Conservation (phyloP, 1,140 invertebrate genomes). For the Cotesia chilonis region DNA sequence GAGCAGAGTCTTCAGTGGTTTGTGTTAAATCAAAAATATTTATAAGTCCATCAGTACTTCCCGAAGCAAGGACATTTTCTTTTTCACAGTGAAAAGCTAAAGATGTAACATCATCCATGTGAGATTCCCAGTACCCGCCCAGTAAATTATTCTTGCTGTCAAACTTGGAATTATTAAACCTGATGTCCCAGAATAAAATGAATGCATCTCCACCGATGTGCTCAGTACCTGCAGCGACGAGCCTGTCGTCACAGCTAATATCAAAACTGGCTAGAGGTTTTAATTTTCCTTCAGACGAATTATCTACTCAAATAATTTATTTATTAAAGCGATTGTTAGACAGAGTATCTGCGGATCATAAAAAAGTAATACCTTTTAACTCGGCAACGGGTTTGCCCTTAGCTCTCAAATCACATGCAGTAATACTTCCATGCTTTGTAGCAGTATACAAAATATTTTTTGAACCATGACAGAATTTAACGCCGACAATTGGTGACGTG, state of each 20-base stretch:
- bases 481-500: conserved; percentile 65
- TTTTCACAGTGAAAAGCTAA: conserved; percentile 81
- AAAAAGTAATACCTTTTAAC: conserved; percentile 66
- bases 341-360: not conserved
- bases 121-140: conserved; percentile 87
- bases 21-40: conserved; percentile 85
- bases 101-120: conserved; percentile 84
- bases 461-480: conserved; percentile 71
- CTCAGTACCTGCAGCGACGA: conserved; percentile 82
- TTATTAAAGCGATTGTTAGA: conserved; percentile 45
- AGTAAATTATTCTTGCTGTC: conserved; percentile 68
- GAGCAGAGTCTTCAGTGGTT: conserved; percentile 81
- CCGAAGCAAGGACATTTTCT: conserved; percentile 75
- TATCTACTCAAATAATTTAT: conserved; percentile 55
- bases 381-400: conserved; percentile 66
- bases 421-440: conserved; percentile 70
- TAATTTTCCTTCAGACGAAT: conserved; percentile 58
- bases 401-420: conserved; percentile 73
- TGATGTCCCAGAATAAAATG: conserved; percentile 85
- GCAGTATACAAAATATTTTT: conserved; percentile 71
- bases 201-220: conserved; percentile 75
- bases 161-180: conserved; percentile 59
- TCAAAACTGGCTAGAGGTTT: conserved; percentile 79
- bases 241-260: conserved; percentile 74
- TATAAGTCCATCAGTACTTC: conserved; percentile 85